Conservation (phyloP, 2,797 vertebrate species). For the Enteromius argenteus region DNA sequence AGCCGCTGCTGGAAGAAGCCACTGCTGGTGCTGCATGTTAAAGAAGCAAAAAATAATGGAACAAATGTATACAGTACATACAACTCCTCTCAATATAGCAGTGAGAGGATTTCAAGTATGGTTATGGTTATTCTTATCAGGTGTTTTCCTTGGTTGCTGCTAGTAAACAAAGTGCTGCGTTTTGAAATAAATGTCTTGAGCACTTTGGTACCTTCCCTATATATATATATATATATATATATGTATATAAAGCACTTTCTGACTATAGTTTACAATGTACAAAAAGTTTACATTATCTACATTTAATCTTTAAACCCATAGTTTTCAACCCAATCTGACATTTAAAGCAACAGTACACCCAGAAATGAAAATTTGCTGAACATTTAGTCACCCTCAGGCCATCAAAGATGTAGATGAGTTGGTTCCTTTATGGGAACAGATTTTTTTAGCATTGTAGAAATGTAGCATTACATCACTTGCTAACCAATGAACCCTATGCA, state of each 20-base stretch:
- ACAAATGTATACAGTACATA: conserved; percentile 11
- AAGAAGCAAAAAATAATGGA: background rate
- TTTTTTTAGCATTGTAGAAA: background rate
- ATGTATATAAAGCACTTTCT: background rate
- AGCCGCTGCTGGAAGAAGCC: conserved; percentile 65
- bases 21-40: conserved; percentile 38
- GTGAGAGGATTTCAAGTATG: background rate
- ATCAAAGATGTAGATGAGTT: background rate
- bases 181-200: conserved; percentile 1
- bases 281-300: background rate
- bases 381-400: background rate
- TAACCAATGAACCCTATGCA: background rate
- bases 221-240: background rate
- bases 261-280: background rate
- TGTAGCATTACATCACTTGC: background rate
- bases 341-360: background rate
- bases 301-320: background rate
- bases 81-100: background rate
- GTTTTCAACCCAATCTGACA: background rate
- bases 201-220: background rate
- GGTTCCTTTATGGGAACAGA: background rate
- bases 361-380: background rate
- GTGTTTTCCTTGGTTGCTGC: background rate
- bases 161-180: background rate
- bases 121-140: background rate